phyloP scores from a whole-genome alignment of 2,113 vertebrate genomes.

The Zootoca vivipara region DNA sequence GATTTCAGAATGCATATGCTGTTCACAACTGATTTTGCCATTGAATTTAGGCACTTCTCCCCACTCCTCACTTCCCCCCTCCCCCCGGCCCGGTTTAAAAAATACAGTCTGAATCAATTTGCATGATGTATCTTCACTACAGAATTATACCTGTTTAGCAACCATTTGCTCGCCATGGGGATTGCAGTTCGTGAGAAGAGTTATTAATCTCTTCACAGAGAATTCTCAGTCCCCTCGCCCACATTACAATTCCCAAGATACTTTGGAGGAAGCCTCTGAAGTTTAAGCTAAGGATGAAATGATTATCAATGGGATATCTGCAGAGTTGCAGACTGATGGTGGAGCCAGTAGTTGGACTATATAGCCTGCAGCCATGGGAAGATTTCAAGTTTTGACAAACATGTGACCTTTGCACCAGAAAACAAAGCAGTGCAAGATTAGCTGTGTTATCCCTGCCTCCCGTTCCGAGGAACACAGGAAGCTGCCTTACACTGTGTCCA shows the following conservation, averaged over 20 bases:
- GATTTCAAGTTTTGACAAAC: not conserved
- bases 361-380: not conserved
- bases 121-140: no score
- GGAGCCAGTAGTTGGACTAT: not conserved
- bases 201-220: not conserved
- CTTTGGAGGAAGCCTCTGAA: not conserved
- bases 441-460: conserved; percentile 28
- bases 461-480: not conserved
- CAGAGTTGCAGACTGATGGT: not conserved
- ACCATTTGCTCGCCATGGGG: not conserved
- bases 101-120: not conserved
- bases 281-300: no score
- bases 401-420: not conserved
- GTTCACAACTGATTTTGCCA: no score
- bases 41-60: not conserved
- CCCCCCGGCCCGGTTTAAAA: not conserved
- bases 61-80: not conserved
- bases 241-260: not conserved
- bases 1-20: not conserved
- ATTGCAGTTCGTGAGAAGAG: not conserved
- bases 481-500: no score
- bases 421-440: not conserved
- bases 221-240: not conserved
- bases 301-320: no score
- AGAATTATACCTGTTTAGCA: no score